Percentiles rank a stretch among this genome's conserved stretches.
Evolutionary conservation across 2,113 vertebrate genomes (phyloP).

Genomic region (western clawed frog (Xenopus tropicalis)): DNA sequence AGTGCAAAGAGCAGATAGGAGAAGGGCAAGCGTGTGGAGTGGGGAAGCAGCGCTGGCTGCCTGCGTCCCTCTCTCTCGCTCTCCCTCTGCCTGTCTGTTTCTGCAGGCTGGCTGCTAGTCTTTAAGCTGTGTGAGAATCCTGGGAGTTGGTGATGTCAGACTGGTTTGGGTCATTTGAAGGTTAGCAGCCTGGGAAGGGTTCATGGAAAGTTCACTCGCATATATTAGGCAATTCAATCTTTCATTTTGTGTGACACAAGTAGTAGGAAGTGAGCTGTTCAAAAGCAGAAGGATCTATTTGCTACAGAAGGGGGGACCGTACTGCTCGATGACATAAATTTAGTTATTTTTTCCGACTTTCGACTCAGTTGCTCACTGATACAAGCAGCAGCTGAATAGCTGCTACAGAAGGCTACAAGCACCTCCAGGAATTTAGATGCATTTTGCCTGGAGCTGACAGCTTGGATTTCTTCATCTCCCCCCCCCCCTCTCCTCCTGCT

Average conservation of each 20-base stretch:
- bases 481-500: slow-evolving; percentile 64
- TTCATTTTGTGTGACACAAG: slow-evolving; percentile 92
- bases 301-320: slow-evolving; percentile 70
- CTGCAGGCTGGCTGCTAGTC: slow-evolving; percentile 68
- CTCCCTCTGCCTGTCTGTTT: slow-evolving; percentile 49
- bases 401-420: slow-evolving; percentile 48
- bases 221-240: slow-evolving; percentile 99
- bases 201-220: slow-evolving; percentile 98
- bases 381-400: slow-evolving; percentile 45
- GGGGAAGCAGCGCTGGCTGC: slow-evolving; percentile 36
- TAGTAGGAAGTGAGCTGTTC: slow-evolving; percentile 93
- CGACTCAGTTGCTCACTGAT: slow-evolving; percentile 48
- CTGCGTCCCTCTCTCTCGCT: slow-evolving; percentile 43
- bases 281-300: slow-evolving; percentile 80
- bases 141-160: slow-evolving; percentile 92
- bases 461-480: slow-evolving; percentile 63
- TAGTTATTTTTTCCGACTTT: slow-evolving; percentile 53
- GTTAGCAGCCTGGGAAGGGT: slow-evolving; percentile 97
- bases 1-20: slow-evolving; percentile 38
- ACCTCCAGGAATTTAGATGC: slow-evolving; percentile 52
- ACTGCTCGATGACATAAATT: slow-evolving; percentile 52
- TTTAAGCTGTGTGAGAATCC: slow-evolving; percentile 78
- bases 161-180: slow-evolving; percentile 95
- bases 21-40: slow-evolving; percentile 15
- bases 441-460: slow-evolving; percentile 55